Percentiles rank a stretch among this genome's conserved stretches.
Evolutionary conservation across 2,113 vertebrate species (phyloP).

Genomic region (Paratilapia polleni): DNA sequence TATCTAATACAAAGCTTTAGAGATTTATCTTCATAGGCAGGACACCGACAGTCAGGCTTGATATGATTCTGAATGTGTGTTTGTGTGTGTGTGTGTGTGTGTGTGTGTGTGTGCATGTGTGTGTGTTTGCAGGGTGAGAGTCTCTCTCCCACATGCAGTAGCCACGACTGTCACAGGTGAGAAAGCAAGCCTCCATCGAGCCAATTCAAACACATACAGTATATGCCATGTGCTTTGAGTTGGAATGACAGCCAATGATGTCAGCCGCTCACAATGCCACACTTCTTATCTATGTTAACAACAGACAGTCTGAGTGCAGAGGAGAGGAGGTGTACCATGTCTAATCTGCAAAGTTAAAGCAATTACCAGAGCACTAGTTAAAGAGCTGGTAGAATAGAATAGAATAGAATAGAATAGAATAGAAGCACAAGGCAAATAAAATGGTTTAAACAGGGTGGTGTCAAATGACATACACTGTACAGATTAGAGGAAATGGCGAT

Average conservation of each 20-base stretch:
- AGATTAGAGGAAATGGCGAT: background rate
- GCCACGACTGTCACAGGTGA: constrained; percentile 51
- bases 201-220: constrained; percentile 34
- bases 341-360: constrained; percentile 46
- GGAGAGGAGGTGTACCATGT: constrained; percentile 23
- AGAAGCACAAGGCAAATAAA: background rate
- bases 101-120: background rate
- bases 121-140: background rate
- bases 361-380: constrained; percentile 27
- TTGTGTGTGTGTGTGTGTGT: background rate
- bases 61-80: background rate
- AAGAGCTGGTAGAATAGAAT: constrained; percentile 6
- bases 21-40: constrained; percentile 1
- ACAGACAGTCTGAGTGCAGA: constrained; percentile 19
- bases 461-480: too few species aligned
- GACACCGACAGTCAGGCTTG: background rate
- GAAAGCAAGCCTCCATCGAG: constrained; percentile 23
- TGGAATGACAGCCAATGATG: constrained; percentile 46
- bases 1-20: background rate
- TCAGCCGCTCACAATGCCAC: constrained; percentile 32
- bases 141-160: constrained; percentile 16
- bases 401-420: background rate
- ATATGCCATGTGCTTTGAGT: constrained; percentile 26
- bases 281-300: constrained; percentile 50
- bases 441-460: too few species aligned